Conservation (phyloP, 2,888 invertebrate species). For the Anthophora plumipes region DNA sequence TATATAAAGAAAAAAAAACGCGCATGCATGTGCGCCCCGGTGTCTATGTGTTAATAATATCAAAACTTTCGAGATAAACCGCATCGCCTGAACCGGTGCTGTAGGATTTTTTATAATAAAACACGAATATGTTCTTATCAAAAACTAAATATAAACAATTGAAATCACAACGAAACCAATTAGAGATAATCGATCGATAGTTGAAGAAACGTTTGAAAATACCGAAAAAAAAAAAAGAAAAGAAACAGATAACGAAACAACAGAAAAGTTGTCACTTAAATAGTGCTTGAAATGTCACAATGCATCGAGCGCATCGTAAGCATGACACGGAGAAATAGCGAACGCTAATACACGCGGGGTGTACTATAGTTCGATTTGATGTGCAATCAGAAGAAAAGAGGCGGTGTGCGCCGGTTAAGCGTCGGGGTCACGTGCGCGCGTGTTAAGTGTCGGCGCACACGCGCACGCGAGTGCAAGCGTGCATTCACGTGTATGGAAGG, state of each 20-base stretch:
- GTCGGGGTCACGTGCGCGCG: conserved; percentile 66
- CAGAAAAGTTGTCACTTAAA: background rate
- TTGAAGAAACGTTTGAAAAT: background rate
- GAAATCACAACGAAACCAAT: too few species aligned
- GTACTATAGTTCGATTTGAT: conserved; percentile 19
- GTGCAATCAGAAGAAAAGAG: conserved; percentile 20
- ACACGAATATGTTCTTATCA: too few species aligned
- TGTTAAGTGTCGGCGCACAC: conserved; percentile 47
- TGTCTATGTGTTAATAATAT: too few species aligned
- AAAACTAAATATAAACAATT: too few species aligned
- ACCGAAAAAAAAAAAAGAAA: too few species aligned
- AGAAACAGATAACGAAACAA: too few species aligned
- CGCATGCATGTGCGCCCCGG: too few species aligned
- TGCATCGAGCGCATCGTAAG: background rate
- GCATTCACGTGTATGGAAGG: conserved; percentile 17
- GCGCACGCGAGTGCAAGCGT: conserved; percentile 34
- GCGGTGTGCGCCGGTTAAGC: conserved; percentile 22
- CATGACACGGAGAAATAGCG: background rate
- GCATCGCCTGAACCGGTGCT: too few species aligned
- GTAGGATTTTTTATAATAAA: too few species aligned
- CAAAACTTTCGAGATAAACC: too few species aligned
- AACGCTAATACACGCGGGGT: background rate
- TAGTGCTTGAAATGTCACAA: background rate
- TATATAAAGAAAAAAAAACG: too few species aligned
- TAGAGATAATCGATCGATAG: too few species aligned